Base-by-base conservation (phyloP, 2,888 invertebrate species). In the Sycophila texana region DNA sequence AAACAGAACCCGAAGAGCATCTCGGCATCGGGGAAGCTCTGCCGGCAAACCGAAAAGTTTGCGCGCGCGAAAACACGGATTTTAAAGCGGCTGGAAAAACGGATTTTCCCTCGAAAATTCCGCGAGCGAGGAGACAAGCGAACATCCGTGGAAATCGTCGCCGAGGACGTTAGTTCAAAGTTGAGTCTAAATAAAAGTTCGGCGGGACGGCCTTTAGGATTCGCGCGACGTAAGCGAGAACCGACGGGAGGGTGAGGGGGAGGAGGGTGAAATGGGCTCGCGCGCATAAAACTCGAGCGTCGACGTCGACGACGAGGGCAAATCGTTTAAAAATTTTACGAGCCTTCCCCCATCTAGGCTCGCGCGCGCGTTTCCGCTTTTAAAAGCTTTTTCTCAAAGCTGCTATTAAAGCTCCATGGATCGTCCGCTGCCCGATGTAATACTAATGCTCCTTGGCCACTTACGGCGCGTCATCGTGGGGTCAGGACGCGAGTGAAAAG, bases 271-370 rank as follows among this genome's bases (percentile, higher is more conserved):
- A 53, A 68, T 18, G 60, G 20, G 58, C 51, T 57, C 81, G 75
- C 77, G 81, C 79, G 82, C 84, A 79, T 85, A 86, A 86, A 86
- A 85, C 83, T 84, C 81, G 66, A 80, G 75, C 77, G 82, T 81
- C 80, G 77, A 76, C 81, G 76, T n/a, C 79, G 61, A 49, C 77
- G 65, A 76, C 58, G 76, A 77, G 84, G 85, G 86, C 85, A 88
- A 89, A 89, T 88, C 85, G 86, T 84, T 87, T 86, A 84, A 84
- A 87, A 88, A 88, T 87, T 88, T 88, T 87, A 89, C 84, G 87
- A 88, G 82, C 87, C 7, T 22, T 13, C 51, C 47, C n/a, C 49
- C 26, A 26, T 26, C 26, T 26, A 26, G 26, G 26, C 26, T 26
- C 39, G 82, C 26, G 2, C 26, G 83, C 85, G 86, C 87, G 84